phyloP scores from a whole-genome alignment of 2,888 invertebrate genomes.

The Orthosia gracilis region DNA sequence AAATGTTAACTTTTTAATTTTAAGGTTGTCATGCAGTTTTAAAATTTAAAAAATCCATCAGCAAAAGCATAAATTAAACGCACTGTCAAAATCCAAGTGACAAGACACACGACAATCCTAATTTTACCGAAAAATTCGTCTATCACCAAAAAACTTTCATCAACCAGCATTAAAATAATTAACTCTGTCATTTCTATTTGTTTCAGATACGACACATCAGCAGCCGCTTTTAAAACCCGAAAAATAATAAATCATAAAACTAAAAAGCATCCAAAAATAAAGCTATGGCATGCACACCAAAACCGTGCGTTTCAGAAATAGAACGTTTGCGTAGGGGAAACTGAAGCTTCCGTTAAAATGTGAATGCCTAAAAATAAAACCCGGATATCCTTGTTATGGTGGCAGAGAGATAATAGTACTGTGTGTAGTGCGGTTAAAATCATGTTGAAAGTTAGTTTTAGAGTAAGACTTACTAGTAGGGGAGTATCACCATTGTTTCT shows the following conservation, averaged over 20 bases:
- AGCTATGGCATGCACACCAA: constrained; percentile 81
- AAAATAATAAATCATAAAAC: constrained; percentile 72
- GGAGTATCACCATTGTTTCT: constrained; percentile 84
- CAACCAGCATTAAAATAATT: constrained; percentile 46
- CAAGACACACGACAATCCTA: constrained; percentile 21
- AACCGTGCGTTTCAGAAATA: constrained; percentile 73
- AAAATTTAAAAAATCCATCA: background rate
- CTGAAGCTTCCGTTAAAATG: constrained; percentile 82
- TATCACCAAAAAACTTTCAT: constrained; percentile 35
- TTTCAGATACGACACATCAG: constrained; percentile 77
- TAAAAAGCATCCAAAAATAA: constrained; percentile 76
- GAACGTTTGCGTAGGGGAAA: constrained; percentile 78
- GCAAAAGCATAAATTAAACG: constrained; percentile 4
- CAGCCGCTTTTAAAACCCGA: constrained; percentile 61
- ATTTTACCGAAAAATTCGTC: constrained; percentile 2
- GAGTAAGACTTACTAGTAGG: constrained; percentile 81
- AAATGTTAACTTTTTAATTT: background rate
- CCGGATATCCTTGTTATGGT: constrained; percentile 81
- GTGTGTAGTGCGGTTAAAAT: constrained; percentile 67
- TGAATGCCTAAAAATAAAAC: constrained; percentile 80
- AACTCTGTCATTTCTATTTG: constrained; percentile 71
- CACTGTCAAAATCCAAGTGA: constrained; percentile 40
- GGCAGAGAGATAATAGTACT: constrained; percentile 64
- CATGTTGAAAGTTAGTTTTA: constrained; percentile 79
- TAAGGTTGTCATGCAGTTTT: background rate